Conservation (phyloP, 2,113 vertebrate genomes). For the Ranitomeya imitator region DNA sequence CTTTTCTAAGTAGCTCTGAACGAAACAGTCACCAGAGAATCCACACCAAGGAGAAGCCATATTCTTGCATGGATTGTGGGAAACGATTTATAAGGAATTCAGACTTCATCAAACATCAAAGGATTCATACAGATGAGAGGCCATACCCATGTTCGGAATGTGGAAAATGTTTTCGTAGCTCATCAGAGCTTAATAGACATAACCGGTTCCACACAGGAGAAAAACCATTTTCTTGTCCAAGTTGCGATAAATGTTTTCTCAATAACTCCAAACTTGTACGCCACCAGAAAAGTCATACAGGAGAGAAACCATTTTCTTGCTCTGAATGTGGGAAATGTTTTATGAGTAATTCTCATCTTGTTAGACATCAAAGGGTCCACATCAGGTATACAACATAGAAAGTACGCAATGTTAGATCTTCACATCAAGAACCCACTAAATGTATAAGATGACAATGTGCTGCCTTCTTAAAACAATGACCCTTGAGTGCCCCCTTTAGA, state of each 20-base stretch:
- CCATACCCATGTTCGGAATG: not conserved
- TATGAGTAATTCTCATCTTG: not conserved
- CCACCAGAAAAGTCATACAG: not conserved
- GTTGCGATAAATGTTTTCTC: not conserved
- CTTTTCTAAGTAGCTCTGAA: not conserved
- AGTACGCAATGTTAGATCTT: too few species aligned
- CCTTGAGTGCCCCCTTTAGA: too few species aligned
- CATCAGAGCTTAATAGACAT: not conserved
- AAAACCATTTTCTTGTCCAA: not conserved
- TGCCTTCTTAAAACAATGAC: too few species aligned
- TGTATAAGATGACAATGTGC: too few species aligned
- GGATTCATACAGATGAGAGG: not conserved
- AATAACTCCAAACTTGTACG: not conserved
- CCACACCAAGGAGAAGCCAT: not conserved
- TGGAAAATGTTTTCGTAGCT: not conserved
- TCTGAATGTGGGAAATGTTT: not conserved
- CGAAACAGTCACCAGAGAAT: slow-evolving; percentile 4
- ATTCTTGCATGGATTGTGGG: not conserved
- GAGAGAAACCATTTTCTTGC: not conserved
- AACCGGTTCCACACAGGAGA: not conserved
- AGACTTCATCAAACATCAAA: not conserved
- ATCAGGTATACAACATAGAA: not conserved
- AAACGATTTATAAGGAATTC: not conserved
- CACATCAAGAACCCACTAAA: too few species aligned
- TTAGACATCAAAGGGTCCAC: not conserved